These are phyloP conservation scores for Stenurella melanura DNA, from an alignment of 2,888 invertebrate species.

Conservation along the genomic window DNA sequence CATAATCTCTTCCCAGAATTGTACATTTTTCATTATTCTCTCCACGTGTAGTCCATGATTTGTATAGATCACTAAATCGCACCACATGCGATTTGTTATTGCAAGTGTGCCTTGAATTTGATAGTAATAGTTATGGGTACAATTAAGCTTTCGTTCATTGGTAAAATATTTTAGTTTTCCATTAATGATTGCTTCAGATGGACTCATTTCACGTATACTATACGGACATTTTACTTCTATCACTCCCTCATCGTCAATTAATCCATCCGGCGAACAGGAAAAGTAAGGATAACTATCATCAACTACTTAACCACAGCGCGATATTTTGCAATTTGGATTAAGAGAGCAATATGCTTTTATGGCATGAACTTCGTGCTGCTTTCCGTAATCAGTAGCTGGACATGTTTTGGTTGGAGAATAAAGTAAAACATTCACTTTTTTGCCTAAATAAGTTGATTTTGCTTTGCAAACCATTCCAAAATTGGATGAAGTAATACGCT, in stretches of 20 bases:
- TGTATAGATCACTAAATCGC: background rate
- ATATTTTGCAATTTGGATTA: background rate
- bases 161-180: constrained; percentile 1
- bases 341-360: constrained; percentile 10
- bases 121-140: background rate
- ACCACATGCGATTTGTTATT: background rate
- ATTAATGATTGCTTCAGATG: background rate
- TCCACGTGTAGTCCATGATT: background rate
- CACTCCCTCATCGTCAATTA: constrained; percentile 3
- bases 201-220: background rate
- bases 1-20: constrained; percentile 4
- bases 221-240: constrained; percentile 28
- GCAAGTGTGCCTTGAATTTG: background rate
- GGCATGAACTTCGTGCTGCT: constrained; percentile 6
- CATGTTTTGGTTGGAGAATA: background rate
- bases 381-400: constrained; percentile 5
- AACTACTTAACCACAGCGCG: constrained; percentile 17
- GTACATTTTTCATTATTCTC: background rate
- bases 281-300: constrained; percentile 10
- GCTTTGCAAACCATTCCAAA: constrained; percentile 4
- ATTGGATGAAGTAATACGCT: background rate
- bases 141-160: background rate
- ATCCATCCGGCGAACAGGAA: constrained; percentile 26
- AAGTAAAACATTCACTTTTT: background rate
- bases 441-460: background rate